Evolutionary conservation across 2,113 vertebrate genomes (phyloP).

Genomic region (Thymallus thymallus): DNA sequence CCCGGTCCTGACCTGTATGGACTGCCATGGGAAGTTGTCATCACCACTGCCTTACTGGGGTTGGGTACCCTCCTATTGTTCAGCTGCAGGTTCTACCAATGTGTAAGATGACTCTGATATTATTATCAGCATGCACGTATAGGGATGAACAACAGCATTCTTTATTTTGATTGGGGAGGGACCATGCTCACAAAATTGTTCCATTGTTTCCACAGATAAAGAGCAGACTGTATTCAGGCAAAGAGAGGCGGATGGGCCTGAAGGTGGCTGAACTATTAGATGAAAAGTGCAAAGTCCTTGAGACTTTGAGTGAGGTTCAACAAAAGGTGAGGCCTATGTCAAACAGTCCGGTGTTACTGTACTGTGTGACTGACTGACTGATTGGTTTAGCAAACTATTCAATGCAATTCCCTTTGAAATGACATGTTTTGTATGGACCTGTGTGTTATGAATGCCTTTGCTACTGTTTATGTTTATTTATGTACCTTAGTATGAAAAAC

Average conservation of each 20-base stretch:
- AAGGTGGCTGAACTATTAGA: conserved; percentile 82
- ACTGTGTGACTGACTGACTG: neutral
- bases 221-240: conserved; percentile 89
- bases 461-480: neutral
- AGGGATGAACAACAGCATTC: neutral
- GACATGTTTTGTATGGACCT: neutral
- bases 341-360: neutral
- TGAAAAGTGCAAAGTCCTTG: conserved; percentile 89
- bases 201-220: conserved; percentile 75
- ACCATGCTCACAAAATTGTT: conserved; percentile 17
- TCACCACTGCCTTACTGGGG: conserved; percentile 72
- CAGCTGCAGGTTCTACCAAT: conserved; percentile 81
- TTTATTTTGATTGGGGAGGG: neutral
- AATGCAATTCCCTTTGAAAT: too few relatives aligned
- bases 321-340: conserved; percentile 79
- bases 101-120: conserved; percentile 75
- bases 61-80: conserved; percentile 79
- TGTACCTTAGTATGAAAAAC: conserved; percentile 77
- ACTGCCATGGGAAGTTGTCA: conserved; percentile 82
- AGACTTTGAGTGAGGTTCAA: conserved; percentile 82
- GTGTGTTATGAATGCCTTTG: neutral
- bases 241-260: conserved; percentile 81
- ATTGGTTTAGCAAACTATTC: too few relatives aligned
- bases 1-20: conserved; percentile 81
- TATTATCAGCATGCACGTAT: neutral